These are phyloP conservation scores for Microcaecilia unicolor DNA, from an alignment of 2,797 vertebrate genomes.

Conservation along the genomic window DNA sequence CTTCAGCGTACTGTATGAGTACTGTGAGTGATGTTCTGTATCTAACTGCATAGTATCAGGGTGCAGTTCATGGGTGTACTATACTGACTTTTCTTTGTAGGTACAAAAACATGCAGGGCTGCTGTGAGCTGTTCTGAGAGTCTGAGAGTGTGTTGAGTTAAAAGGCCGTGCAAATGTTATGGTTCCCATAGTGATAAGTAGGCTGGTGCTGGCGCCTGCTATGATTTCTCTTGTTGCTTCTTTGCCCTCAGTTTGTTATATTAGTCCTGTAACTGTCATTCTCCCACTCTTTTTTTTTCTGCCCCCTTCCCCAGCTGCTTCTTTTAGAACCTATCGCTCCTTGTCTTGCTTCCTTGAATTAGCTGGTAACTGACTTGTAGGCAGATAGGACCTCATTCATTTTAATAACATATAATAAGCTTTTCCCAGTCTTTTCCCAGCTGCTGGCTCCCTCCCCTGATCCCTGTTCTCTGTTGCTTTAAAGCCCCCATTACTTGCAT, in stretches of 20 bases:
- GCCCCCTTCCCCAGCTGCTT: not conserved
- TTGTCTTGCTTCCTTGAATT: slow-evolving; percentile 17
- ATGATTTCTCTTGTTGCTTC: not conserved
- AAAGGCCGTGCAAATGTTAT: slow-evolving; percentile 1
- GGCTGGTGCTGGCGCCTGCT: slow-evolving; percentile 6
- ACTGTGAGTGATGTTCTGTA: too few species aligned
- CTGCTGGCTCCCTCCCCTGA: accelerated
- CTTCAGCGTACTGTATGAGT: too few species aligned
- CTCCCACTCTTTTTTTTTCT: slow-evolving; percentile 1
- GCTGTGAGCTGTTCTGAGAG: not conserved
- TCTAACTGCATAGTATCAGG: too few species aligned
- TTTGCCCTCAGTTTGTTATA: not conserved
- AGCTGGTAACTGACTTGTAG: too few species aligned
- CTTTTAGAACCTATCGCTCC: slow-evolving; percentile 1
- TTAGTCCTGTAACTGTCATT: not conserved
- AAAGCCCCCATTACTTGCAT: slow-evolving; percentile 17
- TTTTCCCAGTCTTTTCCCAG: not conserved
- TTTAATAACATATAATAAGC: too few species aligned
- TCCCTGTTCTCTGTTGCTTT: not conserved
- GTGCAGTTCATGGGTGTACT: too few species aligned
- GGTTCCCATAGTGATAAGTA: not conserved
- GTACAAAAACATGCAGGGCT: not conserved
- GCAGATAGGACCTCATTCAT: too few species aligned
- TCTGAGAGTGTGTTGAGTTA: not conserved
- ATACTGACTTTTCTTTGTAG: too few species aligned